Conservation (phyloP, 2,113 vertebrate species). For the Scolopax mira region DNA sequence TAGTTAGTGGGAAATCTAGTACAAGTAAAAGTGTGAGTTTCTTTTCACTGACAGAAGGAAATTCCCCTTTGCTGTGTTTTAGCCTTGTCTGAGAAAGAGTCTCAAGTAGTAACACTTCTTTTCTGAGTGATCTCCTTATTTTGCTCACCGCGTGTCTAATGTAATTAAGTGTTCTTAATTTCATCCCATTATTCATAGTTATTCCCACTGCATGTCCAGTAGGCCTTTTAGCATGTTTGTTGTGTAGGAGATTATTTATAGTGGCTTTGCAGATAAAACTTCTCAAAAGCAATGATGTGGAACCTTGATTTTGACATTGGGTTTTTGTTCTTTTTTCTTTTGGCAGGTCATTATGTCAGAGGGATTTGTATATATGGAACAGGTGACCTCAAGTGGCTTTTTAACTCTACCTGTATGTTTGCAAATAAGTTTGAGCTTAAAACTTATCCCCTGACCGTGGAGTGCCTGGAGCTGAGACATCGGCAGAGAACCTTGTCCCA, state of each 20-base stretch:
- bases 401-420: slow-evolving; percentile 68
- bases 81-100: neutral
- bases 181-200: neutral
- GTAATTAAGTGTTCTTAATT: neutral
- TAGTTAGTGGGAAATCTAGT: neutral
- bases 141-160: neutral
- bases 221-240: neutral
- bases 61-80: neutral
- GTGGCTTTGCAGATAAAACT: neutral
- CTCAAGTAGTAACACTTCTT: neutral
- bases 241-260: neutral
- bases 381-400: slow-evolving; percentile 76
- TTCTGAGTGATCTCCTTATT: neutral
- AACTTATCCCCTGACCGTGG: slow-evolving; percentile 73
- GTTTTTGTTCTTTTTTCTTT: neutral
- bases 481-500: slow-evolving; percentile 73
- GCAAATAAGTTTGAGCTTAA: slow-evolving; percentile 81
- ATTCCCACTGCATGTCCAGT: neutral
- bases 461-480: slow-evolving; percentile 76
- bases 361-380: slow-evolving; percentile 78
- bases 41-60: neutral
- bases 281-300: neutral
- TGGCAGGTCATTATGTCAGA: slow-evolving; percentile 73
- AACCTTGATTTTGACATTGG: neutral
- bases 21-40: neutral